phyloP scores from a whole-genome alignment of 2,113 vertebrate species.

The Sturnus vulgaris region DNA sequence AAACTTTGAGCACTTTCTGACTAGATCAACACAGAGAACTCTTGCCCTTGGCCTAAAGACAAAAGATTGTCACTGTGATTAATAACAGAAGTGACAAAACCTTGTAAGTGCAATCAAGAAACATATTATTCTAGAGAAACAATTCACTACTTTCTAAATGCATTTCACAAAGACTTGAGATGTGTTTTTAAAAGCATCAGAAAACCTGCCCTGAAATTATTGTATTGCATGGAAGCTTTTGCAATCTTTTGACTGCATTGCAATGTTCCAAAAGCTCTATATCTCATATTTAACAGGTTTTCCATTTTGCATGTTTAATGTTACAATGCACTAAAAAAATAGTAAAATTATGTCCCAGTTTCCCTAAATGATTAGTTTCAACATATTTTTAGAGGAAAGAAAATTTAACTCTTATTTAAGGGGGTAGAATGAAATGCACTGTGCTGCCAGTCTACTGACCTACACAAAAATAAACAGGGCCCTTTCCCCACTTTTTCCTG shows the following conservation, averaged over 20 bases:
- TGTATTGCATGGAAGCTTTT: not conserved
- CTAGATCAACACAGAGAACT: slow-evolving; percentile 82
- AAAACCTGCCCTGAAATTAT: not conserved
- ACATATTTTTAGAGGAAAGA: not conserved
- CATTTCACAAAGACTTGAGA: slow-evolving; percentile 14
- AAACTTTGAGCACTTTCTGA: slow-evolving; percentile 69
- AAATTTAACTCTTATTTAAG: not conserved
- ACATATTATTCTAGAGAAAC: slow-evolving; percentile 44
- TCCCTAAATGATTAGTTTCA: not conserved
- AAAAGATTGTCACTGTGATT: slow-evolving; percentile 82
- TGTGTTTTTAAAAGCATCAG: slow-evolving; percentile 6
- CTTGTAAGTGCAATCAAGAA: slow-evolving; percentile 85
- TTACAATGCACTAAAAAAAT: not conserved
- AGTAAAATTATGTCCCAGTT: not conserved
- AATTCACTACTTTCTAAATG: slow-evolving; percentile 56
- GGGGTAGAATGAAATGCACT: not conserved
- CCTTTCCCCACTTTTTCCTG: not conserved
- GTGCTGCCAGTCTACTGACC: not conserved
- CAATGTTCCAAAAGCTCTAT: not conserved
- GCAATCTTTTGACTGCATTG: not conserved
- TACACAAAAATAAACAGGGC: not conserved
- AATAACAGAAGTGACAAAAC: slow-evolving; percentile 86
- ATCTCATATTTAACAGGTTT: not conserved
- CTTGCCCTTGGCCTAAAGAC: slow-evolving; percentile 83
- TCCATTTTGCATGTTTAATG: not conserved